Conservation (phyloP, 2,888 invertebrate genomes). For the Carcina quercana region DNA sequence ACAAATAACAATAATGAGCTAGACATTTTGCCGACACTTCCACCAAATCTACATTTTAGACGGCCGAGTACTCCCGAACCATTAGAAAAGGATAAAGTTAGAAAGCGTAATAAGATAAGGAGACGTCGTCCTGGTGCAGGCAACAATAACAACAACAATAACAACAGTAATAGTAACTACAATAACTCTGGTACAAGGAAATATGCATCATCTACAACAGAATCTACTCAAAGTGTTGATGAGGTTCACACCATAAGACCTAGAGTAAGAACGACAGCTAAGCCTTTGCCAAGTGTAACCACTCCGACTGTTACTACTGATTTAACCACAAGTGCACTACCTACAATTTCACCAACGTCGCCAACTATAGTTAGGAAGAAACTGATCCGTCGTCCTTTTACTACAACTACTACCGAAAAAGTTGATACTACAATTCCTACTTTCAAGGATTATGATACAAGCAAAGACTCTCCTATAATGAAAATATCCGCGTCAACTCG, state of each 20-base stretch:
- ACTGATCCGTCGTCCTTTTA: slow-evolving; percentile 44
- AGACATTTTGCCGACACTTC: slow-evolving; percentile 58
- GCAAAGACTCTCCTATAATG: slow-evolving; percentile 66
- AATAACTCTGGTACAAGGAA: slow-evolving; percentile 38
- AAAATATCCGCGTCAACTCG: slow-evolving; percentile 54
- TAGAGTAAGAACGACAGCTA: slow-evolving; percentile 41
- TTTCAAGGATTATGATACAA: slow-evolving; percentile 35
- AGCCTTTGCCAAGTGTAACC: slow-evolving; percentile 46
- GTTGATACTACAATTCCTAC: slow-evolving; percentile 50
- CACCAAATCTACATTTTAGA: slow-evolving; percentile 63
- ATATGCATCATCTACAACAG: slow-evolving; percentile 32
- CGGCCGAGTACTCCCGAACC: slow-evolving; percentile 39
- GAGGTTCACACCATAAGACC: slow-evolving; percentile 54
- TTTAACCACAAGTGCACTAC: slow-evolving; percentile 59
- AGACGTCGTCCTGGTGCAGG: slow-evolving; percentile 57
- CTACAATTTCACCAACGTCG: slow-evolving; percentile 59
- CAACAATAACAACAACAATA: slow-evolving; percentile 41
- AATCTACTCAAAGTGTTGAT: slow-evolving; percentile 33
- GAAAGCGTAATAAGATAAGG: slow-evolving; percentile 62
- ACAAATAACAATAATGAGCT: slow-evolving; percentile 38
- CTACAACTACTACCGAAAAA: slow-evolving; percentile 43
- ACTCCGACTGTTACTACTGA: slow-evolving; percentile 61
- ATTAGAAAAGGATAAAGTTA: slow-evolving; percentile 49
- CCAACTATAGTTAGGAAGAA: slow-evolving; percentile 62
- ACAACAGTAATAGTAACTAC: slow-evolving; percentile 36